Conservation (phyloP, 2,888 invertebrate species). For the Unio pictorum region DNA sequence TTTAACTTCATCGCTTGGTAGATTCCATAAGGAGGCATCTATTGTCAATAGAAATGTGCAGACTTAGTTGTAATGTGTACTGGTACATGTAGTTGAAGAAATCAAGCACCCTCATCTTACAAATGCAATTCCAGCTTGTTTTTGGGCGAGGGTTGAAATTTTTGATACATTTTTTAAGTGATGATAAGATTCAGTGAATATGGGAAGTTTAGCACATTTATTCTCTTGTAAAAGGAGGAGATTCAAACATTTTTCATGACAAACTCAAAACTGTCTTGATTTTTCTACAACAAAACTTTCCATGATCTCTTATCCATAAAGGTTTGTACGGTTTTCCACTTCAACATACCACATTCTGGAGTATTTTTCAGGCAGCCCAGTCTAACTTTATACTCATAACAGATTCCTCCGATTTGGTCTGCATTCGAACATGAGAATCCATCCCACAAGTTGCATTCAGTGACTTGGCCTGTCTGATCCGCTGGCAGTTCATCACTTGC, state of each 20-base stretch:
- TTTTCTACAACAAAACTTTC: background rate
- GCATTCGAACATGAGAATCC: conserved; percentile 80
- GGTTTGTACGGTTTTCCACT: background rate
- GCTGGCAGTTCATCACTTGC: conserved; percentile 47
- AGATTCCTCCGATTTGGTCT: conserved; percentile 41
- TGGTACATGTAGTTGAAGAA: no score
- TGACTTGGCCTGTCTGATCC: conserved; percentile 49
- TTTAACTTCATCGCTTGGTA: no score
- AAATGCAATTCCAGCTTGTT: no score
- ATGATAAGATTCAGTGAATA: no score
- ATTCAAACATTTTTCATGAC: background rate
- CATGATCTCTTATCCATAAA: background rate
- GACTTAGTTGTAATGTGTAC: no score
- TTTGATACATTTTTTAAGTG: no score
- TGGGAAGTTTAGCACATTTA: no score
- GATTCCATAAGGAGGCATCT: no score
- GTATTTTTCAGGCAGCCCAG: conserved; percentile 55
- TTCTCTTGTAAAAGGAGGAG: no score
- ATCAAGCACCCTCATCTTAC: no score
- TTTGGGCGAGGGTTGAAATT: no score
- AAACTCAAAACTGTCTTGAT: background rate
- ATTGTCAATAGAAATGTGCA: no score
- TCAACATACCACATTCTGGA: conserved; percentile 56
- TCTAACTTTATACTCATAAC: conserved; percentile 57
- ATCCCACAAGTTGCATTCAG: conserved; percentile 75